A percentile compares a stretch with the other conserved stretches of the same genome.
These are phyloP conservation scores for Dinothrombium tinctorium DNA, from an alignment of 1,140 invertebrate species.

Conservation along the genomic window DNA sequence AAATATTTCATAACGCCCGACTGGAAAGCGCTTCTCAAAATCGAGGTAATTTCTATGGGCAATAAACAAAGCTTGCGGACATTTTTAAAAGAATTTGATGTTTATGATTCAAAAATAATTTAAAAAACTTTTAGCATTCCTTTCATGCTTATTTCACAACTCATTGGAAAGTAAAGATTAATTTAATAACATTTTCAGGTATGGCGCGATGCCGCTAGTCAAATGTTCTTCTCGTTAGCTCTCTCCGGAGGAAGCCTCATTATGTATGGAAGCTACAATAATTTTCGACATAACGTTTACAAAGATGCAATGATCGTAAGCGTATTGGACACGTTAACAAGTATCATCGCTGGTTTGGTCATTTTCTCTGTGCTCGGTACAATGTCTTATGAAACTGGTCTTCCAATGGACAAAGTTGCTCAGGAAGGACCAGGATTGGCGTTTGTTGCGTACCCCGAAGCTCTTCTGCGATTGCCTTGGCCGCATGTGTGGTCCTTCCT, in stretches of 20 bases:
- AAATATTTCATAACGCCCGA: constrained; percentile 24
- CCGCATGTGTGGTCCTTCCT: constrained; percentile 23
- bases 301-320: constrained; percentile 24
- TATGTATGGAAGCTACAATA: constrained; percentile 27
- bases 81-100: too few relatives aligned
- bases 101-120: too few relatives aligned
- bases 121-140: too few relatives aligned
- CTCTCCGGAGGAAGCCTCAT: constrained; percentile 27
- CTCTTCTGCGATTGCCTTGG: constrained; percentile 19
- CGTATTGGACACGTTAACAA: constrained; percentile 22
- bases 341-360: constrained; percentile 23
- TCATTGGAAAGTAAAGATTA: too few relatives aligned
- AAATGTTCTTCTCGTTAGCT: constrained; percentile 27
- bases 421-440: constrained; percentile 18
- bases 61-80: too few relatives aligned
- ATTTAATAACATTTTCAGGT: too few relatives aligned
- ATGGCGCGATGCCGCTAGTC: constrained; percentile 25
- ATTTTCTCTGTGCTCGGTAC: constrained; percentile 25
- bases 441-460: constrained; percentile 23
- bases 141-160: too few relatives aligned
- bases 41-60: too few relatives aligned
- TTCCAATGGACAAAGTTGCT: constrained; percentile 14
- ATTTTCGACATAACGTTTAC: constrained; percentile 23
- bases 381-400: constrained; percentile 19
- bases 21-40: constrained; percentile 20